These are phyloP conservation scores for Grus americana DNA, from an alignment of 2,113 vertebrate genomes.

Conservation along the genomic window DNA sequence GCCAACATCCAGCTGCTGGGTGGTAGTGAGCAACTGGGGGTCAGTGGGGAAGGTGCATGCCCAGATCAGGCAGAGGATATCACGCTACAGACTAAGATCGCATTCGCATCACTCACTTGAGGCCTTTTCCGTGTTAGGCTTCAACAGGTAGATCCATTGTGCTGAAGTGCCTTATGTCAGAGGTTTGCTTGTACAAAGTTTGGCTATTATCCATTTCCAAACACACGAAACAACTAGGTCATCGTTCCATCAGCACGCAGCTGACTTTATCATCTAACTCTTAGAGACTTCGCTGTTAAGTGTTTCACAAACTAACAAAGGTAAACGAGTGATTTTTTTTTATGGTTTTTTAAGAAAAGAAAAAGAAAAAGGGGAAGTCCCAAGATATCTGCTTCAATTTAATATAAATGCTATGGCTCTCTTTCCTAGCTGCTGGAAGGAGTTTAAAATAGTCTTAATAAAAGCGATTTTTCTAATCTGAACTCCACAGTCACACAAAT, in stretches of 20 bases:
- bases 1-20: background rate
- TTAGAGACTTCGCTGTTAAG: background rate
- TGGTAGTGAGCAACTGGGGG: background rate
- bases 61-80: background rate
- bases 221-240: background rate
- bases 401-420: background rate
- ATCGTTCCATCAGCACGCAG: background rate
- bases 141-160: background rate
- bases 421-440: background rate
- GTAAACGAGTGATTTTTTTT: background rate
- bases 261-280: background rate
- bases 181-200: background rate
- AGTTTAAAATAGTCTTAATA: slow-evolving; percentile 22
- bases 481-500: background rate
- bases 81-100: background rate
- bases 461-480: slow-evolving; percentile 50
- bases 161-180: background rate
- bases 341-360: background rate
- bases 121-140: background rate
- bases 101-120: background rate
- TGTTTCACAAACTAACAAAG: background rate
- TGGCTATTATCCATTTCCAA: background rate
- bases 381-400: background rate
- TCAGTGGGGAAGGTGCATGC: background rate
- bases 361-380: background rate